phyloP scores from a whole-genome alignment of 2,113 vertebrate genomes.

The Dissostichus mawsoni region DNA sequence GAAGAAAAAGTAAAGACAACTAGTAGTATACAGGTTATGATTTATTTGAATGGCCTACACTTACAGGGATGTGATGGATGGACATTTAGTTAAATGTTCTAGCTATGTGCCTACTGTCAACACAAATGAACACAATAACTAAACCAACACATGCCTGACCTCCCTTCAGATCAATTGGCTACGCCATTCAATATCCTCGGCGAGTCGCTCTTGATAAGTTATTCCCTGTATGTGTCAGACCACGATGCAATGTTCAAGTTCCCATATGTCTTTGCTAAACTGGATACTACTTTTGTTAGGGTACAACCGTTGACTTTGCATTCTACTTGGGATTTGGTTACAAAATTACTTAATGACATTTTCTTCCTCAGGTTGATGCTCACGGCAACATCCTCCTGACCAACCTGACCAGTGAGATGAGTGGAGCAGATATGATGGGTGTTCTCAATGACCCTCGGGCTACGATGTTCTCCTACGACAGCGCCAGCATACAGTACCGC shows the following conservation, averaged over 20 bases:
- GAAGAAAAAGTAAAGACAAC: no score
- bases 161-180: no score
- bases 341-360: background rate
- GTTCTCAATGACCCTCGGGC: slow-evolving; percentile 82
- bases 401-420: slow-evolving; percentile 86
- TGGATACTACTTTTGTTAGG: background rate
- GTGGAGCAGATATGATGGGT: slow-evolving; percentile 84
- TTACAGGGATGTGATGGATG: no score
- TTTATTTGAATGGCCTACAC: no score
- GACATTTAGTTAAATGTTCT: no score
- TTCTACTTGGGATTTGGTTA: background rate
- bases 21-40: no score
- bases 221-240: background rate
- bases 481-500: slow-evolving; percentile 91
- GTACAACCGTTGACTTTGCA: background rate
- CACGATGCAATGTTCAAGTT: background rate
- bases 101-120: no score
- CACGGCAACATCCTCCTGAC: slow-evolving; percentile 92
- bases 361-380: slow-evolving; percentile 85
- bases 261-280: background rate
- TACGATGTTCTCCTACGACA: slow-evolving; percentile 87
- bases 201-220: no score
- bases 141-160: no score
- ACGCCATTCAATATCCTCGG: no score
- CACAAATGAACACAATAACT: no score